These are phyloP conservation scores for Diploptera punctata DNA, from an alignment of 2,888 invertebrate genomes.

Conservation along the genomic window DNA sequence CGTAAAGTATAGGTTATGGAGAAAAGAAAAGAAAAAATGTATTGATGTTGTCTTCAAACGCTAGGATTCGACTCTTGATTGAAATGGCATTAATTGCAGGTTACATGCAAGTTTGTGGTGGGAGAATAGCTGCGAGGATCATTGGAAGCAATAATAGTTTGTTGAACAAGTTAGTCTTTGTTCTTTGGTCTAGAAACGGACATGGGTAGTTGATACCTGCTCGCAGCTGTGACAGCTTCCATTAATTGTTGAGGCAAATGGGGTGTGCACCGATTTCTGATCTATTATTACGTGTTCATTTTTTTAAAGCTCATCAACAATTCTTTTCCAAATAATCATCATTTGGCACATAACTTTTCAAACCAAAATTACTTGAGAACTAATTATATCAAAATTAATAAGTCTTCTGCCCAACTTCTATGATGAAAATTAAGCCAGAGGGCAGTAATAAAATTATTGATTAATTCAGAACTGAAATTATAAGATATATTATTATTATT, in stretches of 20 bases:
- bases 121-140: neutral
- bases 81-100: conserved; percentile 38
- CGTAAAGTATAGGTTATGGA: conserved; percentile 22
- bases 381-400: too few relatives aligned
- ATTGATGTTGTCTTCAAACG: conserved; percentile 27
- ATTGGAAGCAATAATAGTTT: neutral
- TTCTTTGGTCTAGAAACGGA: neutral
- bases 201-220: conserved; percentile 8
- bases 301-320: neutral
- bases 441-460: neutral
- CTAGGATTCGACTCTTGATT: conserved; percentile 34
- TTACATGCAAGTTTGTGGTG: conserved; percentile 13
- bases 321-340: neutral
- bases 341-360: neutral
- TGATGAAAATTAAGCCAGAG: too few relatives aligned
- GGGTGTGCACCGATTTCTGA: conserved; percentile 23
- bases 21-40: conserved; percentile 5
- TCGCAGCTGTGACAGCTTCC: conserved; percentile 11
- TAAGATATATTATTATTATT: conserved; percentile 11
- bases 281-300: conserved; percentile 12
- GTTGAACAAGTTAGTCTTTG: conserved; percentile 1
- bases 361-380: too few relatives aligned
- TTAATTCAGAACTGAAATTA: neutral
- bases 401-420: too few relatives aligned
- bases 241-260: conserved; percentile 21